Conservation (phyloP, 2,888 invertebrate species). For the Ypsolopha sequella region DNA sequence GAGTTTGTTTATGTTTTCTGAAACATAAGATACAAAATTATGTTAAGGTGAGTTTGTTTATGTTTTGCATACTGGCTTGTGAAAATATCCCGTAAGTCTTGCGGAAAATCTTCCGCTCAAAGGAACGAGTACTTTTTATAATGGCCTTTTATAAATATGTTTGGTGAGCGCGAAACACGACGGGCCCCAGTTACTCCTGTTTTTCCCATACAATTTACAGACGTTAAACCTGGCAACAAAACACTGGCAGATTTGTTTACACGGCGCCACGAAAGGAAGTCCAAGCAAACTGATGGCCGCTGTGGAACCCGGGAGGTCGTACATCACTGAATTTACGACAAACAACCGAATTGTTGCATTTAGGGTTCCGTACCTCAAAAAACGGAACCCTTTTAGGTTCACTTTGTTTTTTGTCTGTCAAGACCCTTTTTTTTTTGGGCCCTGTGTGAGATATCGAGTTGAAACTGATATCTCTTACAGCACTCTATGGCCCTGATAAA, state of each 20-base stretch:
- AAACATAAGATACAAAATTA: no score
- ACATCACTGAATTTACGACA: constrained; percentile 57
- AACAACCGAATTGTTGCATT: constrained; percentile 29
- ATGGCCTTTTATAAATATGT: constrained; percentile 39
- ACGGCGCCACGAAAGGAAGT: constrained; percentile 52
- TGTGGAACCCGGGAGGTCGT: constrained; percentile 47
- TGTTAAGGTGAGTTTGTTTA: no score
- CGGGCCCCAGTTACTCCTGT: constrained; percentile 20
- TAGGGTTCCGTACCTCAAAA: no score
- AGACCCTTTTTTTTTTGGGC: no score
- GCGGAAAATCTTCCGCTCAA: not conserved
- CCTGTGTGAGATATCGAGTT: no score
- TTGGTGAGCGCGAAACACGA: constrained; percentile 23
- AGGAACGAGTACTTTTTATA: not conserved
- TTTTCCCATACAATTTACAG: constrained; percentile 48
- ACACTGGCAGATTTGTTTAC: constrained; percentile 52
- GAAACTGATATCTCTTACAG: no score
- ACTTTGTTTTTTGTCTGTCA: no score
- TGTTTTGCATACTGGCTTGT: no score
- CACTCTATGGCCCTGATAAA: no score
- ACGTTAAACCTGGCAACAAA: constrained; percentile 53
- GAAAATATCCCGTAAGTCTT: no score
- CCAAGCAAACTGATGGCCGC: constrained; percentile 44
- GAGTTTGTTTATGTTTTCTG: no score
- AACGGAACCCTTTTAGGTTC: no score